Conservation (phyloP, 2,888 invertebrate genomes). For the Mylabris sibirica region DNA sequence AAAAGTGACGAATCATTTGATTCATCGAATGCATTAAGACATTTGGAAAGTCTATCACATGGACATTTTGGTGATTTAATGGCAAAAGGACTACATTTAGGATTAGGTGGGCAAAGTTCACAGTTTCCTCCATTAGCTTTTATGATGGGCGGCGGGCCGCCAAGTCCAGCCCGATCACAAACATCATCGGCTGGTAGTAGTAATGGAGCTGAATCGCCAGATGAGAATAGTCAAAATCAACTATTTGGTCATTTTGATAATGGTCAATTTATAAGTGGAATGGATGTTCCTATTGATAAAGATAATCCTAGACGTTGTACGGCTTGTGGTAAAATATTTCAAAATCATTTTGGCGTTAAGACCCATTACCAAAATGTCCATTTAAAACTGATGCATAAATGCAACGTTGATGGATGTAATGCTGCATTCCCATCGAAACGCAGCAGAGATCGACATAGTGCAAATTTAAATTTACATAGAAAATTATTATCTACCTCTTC, state of each 20-base stretch:
- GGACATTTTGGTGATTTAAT: conserved; percentile 73
- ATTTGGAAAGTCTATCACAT: conserved; percentile 81
- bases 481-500: conserved; percentile 81
- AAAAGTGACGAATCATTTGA: conserved; percentile 69
- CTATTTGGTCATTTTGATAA: conserved; percentile 77
- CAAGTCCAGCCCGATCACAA: conserved; percentile 69
- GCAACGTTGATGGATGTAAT: conserved; percentile 93
- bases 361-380: conserved; percentile 96
- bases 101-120: conserved; percentile 56
- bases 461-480: conserved; percentile 89
- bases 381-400: conserved; percentile 93
- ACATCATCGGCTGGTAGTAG: conserved; percentile 68
- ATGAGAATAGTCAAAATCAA: conserved; percentile 69
- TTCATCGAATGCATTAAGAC: conserved; percentile 75
- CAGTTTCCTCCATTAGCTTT: conserved; percentile 62
- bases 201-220: conserved; percentile 66
- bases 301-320: conserved; percentile 92
- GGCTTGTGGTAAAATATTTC: conserved; percentile 92
- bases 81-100: conserved; percentile 58
- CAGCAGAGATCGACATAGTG: conserved; percentile 90
- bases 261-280: conserved; percentile 75
- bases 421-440: conserved; percentile 94
- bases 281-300: conserved; percentile 89
- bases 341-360: conserved; percentile 91
- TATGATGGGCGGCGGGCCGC: conserved; percentile 66